Base-by-base conservation (phyloP, 2,797 vertebrate genomes). In the Phrynocephalus forsythii region DNA sequence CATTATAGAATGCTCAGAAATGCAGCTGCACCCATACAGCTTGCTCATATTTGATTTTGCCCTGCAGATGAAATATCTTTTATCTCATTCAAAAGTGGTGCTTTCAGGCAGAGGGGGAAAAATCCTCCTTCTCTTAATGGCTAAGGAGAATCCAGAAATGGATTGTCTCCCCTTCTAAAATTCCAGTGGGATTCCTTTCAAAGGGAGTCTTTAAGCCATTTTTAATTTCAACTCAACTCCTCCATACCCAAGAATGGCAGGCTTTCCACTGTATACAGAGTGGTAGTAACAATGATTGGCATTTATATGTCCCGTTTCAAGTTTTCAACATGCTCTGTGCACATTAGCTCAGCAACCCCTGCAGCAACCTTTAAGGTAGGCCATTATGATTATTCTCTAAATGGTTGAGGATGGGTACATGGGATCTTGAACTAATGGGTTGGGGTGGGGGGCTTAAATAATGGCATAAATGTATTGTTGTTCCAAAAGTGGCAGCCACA, bases 1-100 rank as follows among this genome's bases (percentile, higher is more conserved):
- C 71, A 76, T 85, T 87, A 69, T 52, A 79, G 52, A 87, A 79
- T 73, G 79, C 81, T 79, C 79, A 85, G 63, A 87, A 89, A 85
- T 20, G 79, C 72, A 33, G 26, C 68, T 75, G 16, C 26, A 6
- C 72, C 76, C 52, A 30, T 28, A 24, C 67, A 73, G 82, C 76
- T 50, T 33, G 16, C 30, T 73, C 82, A 63, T 72, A 50, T 30
- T 60, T 67, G 73, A 60, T 48, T 68, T 38, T 84, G 87, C 76
- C 38, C 5, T 79, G 82, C 77, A 73, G 60, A 71, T 78, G 73
- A 87, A 87, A 81, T 76, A n/a, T 79, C 73, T 83, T 83, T 83
- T 88, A 83, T 88, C 56, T 50, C 73, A 66, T 33, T 71, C 66
- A 80, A 80, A 72, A 71, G 82, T 3, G 18, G 75, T 30, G 22